Percentiles rank a stretch among this genome's conserved stretches.
phyloP scores from a whole-genome alignment of 2,113 vertebrate genomes.

The Cariama cristata region DNA sequence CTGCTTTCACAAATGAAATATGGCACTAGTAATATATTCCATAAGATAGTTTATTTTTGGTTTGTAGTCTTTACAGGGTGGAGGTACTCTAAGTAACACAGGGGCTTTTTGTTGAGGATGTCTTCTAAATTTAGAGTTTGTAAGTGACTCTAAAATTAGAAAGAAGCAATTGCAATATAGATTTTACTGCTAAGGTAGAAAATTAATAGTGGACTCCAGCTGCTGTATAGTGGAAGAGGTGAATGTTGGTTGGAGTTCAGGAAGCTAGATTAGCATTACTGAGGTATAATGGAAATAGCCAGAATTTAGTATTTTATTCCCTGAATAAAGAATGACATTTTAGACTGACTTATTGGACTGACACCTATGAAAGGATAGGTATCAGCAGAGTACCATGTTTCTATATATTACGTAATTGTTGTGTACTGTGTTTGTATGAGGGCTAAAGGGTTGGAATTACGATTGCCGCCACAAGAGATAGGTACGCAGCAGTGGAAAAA shows the following conservation, averaged over 20 bases:
- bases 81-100: background rate
- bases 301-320: background rate
- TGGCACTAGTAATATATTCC: background rate
- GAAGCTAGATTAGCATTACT: background rate
- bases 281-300: background rate
- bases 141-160: background rate
- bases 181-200: background rate
- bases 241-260: background rate
- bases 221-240: background rate
- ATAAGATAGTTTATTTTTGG: background rate
- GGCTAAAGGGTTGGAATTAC: background rate
- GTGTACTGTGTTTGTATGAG: background rate
- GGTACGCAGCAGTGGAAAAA: background rate
- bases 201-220: background rate
- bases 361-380: background rate
- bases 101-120: accelerated
- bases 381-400: background rate
- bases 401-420: background rate
- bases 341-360: background rate
- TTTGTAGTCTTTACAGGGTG: accelerated
- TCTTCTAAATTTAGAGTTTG: background rate
- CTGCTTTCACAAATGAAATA: background rate
- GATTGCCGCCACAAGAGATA: background rate
- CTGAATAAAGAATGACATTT: background rate
- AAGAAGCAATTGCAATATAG: background rate